Base-by-base conservation (phyloP, 1,140 invertebrate genomes). In the Ceratina japonica region DNA sequence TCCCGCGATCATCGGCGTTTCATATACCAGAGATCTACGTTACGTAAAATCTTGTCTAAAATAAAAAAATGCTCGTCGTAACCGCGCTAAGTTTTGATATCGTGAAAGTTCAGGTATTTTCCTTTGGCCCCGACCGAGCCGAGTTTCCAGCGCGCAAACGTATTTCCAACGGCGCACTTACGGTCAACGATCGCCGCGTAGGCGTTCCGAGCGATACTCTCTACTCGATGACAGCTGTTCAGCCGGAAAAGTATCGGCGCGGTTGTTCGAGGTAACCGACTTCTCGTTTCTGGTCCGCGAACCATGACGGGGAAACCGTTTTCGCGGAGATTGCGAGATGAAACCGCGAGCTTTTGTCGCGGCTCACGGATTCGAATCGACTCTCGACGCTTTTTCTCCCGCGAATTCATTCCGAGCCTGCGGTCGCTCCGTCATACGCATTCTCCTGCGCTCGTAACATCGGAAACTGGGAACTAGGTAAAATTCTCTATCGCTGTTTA, bases 151-250 rank as follows among this genome's bases (percentile, higher is more conserved):
- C 62, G 62, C 15, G 49, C 22, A 27, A 15, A 3, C n/a, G n/a
- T n/a, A n/a, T n/a, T n/a, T n/a, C n/a, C n/a, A n/a, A n/a, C 37
- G 5, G 69, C 80, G 70, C 69, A 83, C 78, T 81, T 56, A 3
- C 52, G 31, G 27, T 75, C 54, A 31, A 12, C 24, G 58, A 66
- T 69, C 63, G 24, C 52, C 13, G 58, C 27, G 83, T 85, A 49
- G 84, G 82, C 75, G 84, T 80, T 54, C n/a, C 58, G 10, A 44
- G 4, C 31, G 75, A 78, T 78, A 78, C 58, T 56, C 49, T 44
- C 5, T 49, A 44, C 27, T 51, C 75, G 61, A 78, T 63, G 75
- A 78, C 75, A 78, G 75, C 68, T 78, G 66, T 72, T 65, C 75
- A 24, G 58, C 65, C 22, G 65, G 73, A 75, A 76, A 76, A 76